Conservation (phyloP, 1,140 invertebrate species). For the Papilio xuthus region DNA sequence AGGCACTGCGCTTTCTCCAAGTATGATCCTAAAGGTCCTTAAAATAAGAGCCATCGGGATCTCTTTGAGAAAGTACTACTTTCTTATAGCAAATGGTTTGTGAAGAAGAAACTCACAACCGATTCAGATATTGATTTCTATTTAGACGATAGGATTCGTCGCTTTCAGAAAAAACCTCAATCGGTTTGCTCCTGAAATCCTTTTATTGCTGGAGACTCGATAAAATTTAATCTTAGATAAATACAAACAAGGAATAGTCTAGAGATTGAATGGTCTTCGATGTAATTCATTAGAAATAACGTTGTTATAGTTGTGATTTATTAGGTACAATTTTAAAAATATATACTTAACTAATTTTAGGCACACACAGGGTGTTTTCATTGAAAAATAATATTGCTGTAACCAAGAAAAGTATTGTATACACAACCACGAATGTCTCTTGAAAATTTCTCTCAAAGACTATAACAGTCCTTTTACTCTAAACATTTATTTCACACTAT, state of each 20-base stretch:
- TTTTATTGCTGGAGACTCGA: conserved; percentile 17
- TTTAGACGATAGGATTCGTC: conserved; percentile 65
- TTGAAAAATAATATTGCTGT: no score
- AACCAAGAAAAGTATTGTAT: no score
- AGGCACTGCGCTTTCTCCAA: conserved; percentile 68
- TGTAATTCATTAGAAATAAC: neutral
- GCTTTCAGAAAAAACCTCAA: conserved; percentile 38
- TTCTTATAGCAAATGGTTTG: conserved; percentile 78
- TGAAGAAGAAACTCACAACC: conserved; percentile 72
- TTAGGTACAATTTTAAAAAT: no score
- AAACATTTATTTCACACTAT: no score
- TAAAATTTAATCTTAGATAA: conserved; percentile 11
- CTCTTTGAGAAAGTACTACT: conserved; percentile 70
- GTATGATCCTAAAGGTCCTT: conserved; percentile 77
- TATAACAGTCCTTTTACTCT: no score
- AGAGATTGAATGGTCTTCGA: neutral
- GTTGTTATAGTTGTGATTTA: neutral
- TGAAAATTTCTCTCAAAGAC: no score
- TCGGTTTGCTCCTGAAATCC: conserved; percentile 31
- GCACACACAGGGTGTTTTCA: no score
- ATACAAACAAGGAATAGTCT: conserved; percentile 5
- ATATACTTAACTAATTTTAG: no score
- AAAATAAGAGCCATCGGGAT: conserved; percentile 71
- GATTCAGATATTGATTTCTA: conserved; percentile 79
- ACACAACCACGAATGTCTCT: no score